These are phyloP conservation scores for Melanogrammus aeglefinus DNA, from an alignment of 2,797 vertebrate species.

Conservation along the genomic window DNA sequence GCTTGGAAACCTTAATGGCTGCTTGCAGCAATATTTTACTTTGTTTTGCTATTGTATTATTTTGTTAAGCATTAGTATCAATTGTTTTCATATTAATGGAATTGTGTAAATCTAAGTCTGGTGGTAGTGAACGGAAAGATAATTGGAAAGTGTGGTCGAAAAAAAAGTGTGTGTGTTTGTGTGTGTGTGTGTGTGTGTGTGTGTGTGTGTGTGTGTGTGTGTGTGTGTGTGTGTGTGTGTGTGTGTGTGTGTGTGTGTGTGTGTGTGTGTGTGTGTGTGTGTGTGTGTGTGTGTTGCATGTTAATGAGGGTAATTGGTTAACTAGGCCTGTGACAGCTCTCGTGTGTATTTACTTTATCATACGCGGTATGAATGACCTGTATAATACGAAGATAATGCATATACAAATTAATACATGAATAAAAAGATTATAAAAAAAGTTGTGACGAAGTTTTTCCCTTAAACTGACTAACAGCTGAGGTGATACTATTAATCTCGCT, in stretches of 20 bases:
- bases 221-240: conserved; percentile 16
- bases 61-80: conserved; percentile 57
- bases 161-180: conserved; percentile 43
- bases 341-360: conserved; percentile 75
- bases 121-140: conserved; percentile 42
- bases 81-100: conserved; percentile 48
- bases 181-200: conserved; percentile 23
- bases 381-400: conserved; percentile 72
- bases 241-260: conserved; percentile 19
- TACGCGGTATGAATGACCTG: conserved; percentile 76
- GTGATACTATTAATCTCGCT: neutral
- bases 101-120: conserved; percentile 46
- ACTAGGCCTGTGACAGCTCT: conserved; percentile 54
- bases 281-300: conserved; percentile 52
- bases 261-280: conserved; percentile 10
- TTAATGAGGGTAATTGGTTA: conserved; percentile 54
- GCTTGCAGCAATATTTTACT: neutral
- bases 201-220: conserved; percentile 47
- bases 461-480: neutral
- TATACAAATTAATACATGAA: conserved; percentile 75
- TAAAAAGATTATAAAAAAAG: conserved; percentile 61
- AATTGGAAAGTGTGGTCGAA: conserved; percentile 39
- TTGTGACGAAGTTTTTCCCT: neutral
- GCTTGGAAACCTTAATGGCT: neutral
- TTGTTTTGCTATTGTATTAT: conserved; percentile 12